A percentile compares a stretch with the other conserved stretches of the same genome.
These are phyloP conservation scores for Pocillopora grandis DNA, from an alignment of 92 coral and sea anemone species.

Conservation along the genomic window DNA sequence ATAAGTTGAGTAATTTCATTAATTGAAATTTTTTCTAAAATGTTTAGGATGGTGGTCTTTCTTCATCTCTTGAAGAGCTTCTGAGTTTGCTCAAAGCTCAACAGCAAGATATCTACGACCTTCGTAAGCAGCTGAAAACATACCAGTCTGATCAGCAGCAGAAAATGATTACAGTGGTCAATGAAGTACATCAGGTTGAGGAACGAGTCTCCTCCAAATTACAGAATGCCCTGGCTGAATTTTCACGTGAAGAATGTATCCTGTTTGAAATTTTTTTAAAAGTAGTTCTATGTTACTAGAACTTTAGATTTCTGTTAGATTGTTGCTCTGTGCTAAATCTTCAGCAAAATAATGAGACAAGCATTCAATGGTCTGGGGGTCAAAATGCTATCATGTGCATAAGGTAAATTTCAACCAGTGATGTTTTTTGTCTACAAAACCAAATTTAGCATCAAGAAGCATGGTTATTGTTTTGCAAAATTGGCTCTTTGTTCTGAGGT, in stretches of 20 bases:
- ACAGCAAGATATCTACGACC: slow-evolving; percentile 67
- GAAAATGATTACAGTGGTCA: slow-evolving; percentile 59
- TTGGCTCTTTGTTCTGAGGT: too few species aligned
- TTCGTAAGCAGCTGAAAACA: slow-evolving; percentile 68
- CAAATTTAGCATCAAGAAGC: too few species aligned
- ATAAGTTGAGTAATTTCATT: neutral
- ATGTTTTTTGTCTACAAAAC: too few species aligned
- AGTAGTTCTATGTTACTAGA: too few species aligned
- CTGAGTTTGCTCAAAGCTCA: slow-evolving; percentile 74
- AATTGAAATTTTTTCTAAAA: neutral
- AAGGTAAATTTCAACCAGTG: too few species aligned
- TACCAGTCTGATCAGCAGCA: slow-evolving; percentile 77
- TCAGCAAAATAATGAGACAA: too few species aligned
- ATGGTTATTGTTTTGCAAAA: too few species aligned
- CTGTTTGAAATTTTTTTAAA: neutral
- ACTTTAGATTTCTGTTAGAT: too few species aligned
- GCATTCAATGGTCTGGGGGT: too few species aligned
- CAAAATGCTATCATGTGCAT: too few species aligned
- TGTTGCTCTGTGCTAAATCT: too few species aligned
- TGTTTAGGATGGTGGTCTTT: slow-evolving; percentile 21
- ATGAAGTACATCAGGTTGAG: slow-evolving; percentile 75
- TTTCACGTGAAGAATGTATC: slow-evolving; percentile 86
- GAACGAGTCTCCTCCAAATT: slow-evolving; percentile 67
- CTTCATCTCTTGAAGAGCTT: slow-evolving; percentile 66
- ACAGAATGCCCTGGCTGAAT: slow-evolving; percentile 66